Base-by-base conservation (phyloP, 2,113 vertebrate genomes). In the Nematolebias whitei region DNA sequence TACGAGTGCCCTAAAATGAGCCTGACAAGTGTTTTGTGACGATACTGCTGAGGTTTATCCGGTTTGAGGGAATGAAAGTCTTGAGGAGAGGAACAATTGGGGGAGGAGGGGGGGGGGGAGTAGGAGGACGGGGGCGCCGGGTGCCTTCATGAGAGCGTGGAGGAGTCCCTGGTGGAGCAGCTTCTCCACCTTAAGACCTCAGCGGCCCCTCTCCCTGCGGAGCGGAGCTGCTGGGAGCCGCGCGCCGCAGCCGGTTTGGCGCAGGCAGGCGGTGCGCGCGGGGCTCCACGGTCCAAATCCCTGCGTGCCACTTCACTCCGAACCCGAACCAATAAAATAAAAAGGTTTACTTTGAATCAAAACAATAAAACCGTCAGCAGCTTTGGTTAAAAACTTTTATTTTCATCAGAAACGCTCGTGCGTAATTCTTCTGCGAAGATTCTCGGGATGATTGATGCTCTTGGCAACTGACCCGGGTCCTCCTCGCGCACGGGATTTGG, bases 401-500 rank as follows among this genome's bases (percentile, higher is more conserved):
- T n/a, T n/a, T n/a, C n/a, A n/a, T 11, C 16, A 1, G 11, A 22
- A 14, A 2, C 12, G 39, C 2, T 24, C 11, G 2, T 39, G 19
- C 43, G 19, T 62, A 20, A 23, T 26, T 68, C 2, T 35, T 56
- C 26, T 67, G 45, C 63, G 78, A 44, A 14, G 38, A 53, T 40
- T 26, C 56, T 68, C 23, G 41, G 72, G 43, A 59, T 93, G 92
- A 92, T 92, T 93, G 88, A 93, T 92, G 85, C 76, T 82, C 41
- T 73, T 92, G 91, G 90, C 91, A 29, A 54, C 18, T 23, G 80
- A 64, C 88, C 91, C 91, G 91, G 77, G 58, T 56, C 74, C 73
- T 86, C 65, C 18, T 89, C 91, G 85, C 91, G 89, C 88, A 91
- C 91, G 79, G 82, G 88, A 86, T 88, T 89, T 86, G 81, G 82